Evolutionary conservation across 2,888 invertebrate species (phyloP).

Genomic region (Ichneumoninae sp.): DNA sequence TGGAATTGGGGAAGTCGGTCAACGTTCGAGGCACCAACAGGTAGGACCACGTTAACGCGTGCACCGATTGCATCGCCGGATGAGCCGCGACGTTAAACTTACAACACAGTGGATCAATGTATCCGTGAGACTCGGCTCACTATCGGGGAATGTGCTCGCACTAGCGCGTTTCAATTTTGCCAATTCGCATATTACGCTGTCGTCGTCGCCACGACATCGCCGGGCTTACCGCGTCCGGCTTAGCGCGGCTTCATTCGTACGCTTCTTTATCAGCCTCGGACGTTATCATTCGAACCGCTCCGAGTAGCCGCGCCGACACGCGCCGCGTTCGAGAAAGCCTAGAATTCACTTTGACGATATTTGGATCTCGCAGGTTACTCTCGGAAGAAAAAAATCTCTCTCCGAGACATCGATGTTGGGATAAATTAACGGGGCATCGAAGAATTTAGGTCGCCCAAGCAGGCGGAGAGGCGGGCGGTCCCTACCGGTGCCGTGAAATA

Average conservation of each 20-base stretch:
- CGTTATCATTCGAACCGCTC: slow-evolving; percentile 12
- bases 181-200: slow-evolving; percentile 6
- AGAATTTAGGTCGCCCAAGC: slow-evolving; percentile 56
- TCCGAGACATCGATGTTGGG: slow-evolving; percentile 21
- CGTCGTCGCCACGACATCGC: neutral
- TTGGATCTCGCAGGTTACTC: neutral
- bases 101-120: slow-evolving; percentile 13
- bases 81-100: neutral
- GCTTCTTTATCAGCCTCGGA: slow-evolving; percentile 18
- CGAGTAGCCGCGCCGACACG: neutral
- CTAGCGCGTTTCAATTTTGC: slow-evolving; percentile 46
- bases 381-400: neutral
- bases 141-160: slow-evolving; percentile 58
- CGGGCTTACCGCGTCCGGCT: neutral
- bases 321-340: neutral
- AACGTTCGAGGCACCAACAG: slow-evolving; percentile 28
- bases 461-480: neutral
- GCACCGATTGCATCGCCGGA: slow-evolving; percentile 26
- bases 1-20: slow-evolving; percentile 19
- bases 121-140: slow-evolving; percentile 17
- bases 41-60: slow-evolving; percentile 17
- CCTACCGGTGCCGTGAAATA: neutral
- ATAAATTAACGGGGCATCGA: slow-evolving; percentile 61
- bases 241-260: neutral
- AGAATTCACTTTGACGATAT: neutral